Evolutionary conservation across 2,888 invertebrate genomes (phyloP), one percentile per base, ranked within the genome.

Genomic region (Leptinotarsa tumamoca): DNA sequence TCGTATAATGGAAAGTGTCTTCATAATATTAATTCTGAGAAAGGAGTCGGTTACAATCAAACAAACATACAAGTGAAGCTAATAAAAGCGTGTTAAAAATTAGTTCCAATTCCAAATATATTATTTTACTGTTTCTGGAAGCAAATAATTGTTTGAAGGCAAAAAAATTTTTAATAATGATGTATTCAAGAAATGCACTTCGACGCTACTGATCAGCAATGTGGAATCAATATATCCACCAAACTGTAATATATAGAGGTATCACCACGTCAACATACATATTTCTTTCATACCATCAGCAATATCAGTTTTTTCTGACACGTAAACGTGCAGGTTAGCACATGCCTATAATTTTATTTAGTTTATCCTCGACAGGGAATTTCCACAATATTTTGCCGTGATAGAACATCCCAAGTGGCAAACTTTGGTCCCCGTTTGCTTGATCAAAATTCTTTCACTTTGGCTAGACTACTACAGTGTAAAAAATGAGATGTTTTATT

Each of bases 341-440:
- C 63, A 27, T 43, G 51, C 23, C 68, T 51, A 43, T 68, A 52
- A 68, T 23, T 68, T 68, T 18, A 68, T 68, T 68, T 69, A 56
- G 56, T 54, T 15, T 17, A 69, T 69, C 13, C 56, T 56, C 69
- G 49, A 69, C 27, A 52, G 69, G 56, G 27, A 27, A 33, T 43
- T 69, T 54, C 51, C 17, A 69, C 56, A 69, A 52, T 69, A 69
- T 56, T 69, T 69, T 69, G 69, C 56, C 33, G 69, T 69, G 33
- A 69, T 56, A 69, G 56, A 15, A 56, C 58, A 69, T 69, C 56
- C 69, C 51, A 69, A 56, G 56, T 69, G 69, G 69, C 69, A 69
- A 69, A 54, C 58, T 69, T 69, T 33, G 58, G 69, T 69, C 69
- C 69, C 33, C 2, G 43, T 56, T 69, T n/a, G 43, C 69, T 27